A percentile compares a stretch with the other conserved stretches of the same genome.
phyloP scores from a whole-genome alignment of 2,797 vertebrate genomes.

The Salarias fasciatus region DNA sequence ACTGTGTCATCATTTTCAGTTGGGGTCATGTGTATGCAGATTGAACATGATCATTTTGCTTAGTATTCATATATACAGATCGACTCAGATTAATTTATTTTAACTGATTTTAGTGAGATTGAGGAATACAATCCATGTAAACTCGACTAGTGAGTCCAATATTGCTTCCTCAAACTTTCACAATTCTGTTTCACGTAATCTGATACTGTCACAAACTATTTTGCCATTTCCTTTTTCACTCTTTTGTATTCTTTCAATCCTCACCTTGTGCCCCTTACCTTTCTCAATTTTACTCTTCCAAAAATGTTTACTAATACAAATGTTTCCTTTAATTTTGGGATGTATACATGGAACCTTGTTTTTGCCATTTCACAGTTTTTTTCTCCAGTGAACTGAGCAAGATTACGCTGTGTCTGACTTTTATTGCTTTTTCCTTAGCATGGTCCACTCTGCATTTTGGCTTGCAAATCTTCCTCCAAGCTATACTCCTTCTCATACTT shows the following conservation, averaged over 20 bases:
- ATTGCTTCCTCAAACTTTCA: constrained; percentile 25
- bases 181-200: neutral
- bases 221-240: constrained; percentile 11
- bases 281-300: constrained; percentile 8
- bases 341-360: constrained; percentile 31
- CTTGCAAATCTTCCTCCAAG: neutral
- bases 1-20: too few species aligned
- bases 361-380: constrained; percentile 19
- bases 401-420: constrained; percentile 4
- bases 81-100: too few species aligned
- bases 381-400: constrained; percentile 4
- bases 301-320: constrained; percentile 26
- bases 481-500: neutral
- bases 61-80: too few species aligned
- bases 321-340: constrained; percentile 44
- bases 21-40: too few species aligned
- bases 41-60: too few species aligned
- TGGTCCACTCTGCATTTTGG: constrained; percentile 2
- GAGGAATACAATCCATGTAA: too few species aligned
- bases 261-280: constrained; percentile 3
- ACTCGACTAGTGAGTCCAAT: too few species aligned
- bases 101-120: too few species aligned
- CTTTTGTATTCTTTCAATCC: neutral
- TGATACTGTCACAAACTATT: constrained; percentile 5
- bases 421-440: neutral